Percentiles rank a stretch among this genome's conserved stretches.
phyloP scores from a whole-genome alignment of 2,888 invertebrate genomes.

The Tenthredo livida region DNA sequence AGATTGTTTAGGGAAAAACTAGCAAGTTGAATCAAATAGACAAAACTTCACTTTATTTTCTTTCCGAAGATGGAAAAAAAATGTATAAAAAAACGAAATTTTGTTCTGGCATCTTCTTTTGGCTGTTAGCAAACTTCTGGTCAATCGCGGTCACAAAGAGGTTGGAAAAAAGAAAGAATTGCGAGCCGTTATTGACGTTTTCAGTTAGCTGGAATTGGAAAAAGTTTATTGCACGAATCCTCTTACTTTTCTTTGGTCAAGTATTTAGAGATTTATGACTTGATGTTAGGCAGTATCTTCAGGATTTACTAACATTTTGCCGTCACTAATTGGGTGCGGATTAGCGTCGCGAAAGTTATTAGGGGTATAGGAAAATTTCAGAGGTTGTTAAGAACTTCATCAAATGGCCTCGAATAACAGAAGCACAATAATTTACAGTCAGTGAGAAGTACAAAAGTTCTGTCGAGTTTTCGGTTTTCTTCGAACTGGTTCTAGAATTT shows the following conservation, averaged over 20 bases:
- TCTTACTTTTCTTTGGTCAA: neutral
- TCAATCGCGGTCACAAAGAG: too few relatives aligned
- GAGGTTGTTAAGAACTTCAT: neutral
- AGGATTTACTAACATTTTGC: neutral
- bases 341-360: conserved; percentile 67
- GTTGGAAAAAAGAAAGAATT: neutral
- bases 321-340: conserved; percentile 67
- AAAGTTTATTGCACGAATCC: neutral
- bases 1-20: too few relatives aligned
- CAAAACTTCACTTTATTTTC: too few relatives aligned
- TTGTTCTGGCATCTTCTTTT: too few relatives aligned
- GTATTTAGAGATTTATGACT: neutral
- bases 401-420: neutral
- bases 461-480: neutral
- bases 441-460: neutral
- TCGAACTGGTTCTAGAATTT: neutral
- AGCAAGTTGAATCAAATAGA: too few relatives aligned
- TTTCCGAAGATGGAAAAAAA: too few relatives aligned
- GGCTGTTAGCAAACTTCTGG: too few relatives aligned
- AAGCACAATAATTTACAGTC: neutral
- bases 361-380: conserved; percentile 61
- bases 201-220: neutral
- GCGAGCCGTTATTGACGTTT: neutral
- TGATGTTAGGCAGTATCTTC: neutral
- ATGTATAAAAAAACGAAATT: too few relatives aligned